A percentile compares a stretch with the other conserved stretches of the same genome.
phyloP scores from a whole-genome alignment of 92 coral and sea anemone species.

The Palythoa heliodiscus region DNA sequence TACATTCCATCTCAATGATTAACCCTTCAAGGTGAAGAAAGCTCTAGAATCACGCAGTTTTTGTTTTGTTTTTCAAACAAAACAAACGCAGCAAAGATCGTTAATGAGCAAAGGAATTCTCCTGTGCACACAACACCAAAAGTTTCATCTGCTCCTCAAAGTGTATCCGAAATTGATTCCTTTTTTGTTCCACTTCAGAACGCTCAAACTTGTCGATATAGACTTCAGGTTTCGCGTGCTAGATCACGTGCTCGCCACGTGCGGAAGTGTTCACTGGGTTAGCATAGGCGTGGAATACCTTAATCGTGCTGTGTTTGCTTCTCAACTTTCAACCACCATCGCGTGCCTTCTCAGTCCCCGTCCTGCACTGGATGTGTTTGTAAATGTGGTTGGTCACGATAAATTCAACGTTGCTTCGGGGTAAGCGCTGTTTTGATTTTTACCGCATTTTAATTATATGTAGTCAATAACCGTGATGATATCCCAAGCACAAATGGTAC shows the following conservation, averaged over 20 bases:
- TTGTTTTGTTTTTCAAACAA: too few relatives aligned
- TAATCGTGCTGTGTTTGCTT: constrained; percentile 67
- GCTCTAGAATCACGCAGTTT: too few relatives aligned
- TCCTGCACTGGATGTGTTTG: constrained; percentile 52
- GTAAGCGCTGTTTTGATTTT: constrained; percentile 21
- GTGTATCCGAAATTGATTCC: background rate
- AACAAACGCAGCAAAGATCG: too few relatives aligned
- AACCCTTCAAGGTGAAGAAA: too few relatives aligned
- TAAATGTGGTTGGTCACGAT: background rate
- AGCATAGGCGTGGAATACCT: constrained; percentile 72
- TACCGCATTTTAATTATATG: background rate
- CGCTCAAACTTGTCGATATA: constrained; percentile 6
- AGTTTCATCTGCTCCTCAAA: too few relatives aligned
- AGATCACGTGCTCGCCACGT: constrained; percentile 45
- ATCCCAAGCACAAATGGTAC: too few relatives aligned
- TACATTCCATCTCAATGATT: too few relatives aligned
- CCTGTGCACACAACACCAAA: too few relatives aligned
- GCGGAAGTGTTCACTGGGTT: constrained; percentile 72
- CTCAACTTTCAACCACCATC: constrained; percentile 60
- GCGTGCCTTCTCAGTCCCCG: constrained; percentile 50
- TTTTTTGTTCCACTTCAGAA: background rate
- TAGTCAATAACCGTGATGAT: too few relatives aligned
- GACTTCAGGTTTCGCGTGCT: constrained; percentile 65
- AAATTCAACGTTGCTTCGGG: constrained; percentile 13
- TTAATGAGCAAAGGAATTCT: too few relatives aligned